Conservation (phyloP, 2,888 invertebrate genomes). For the Nyleta sp. region DNA sequence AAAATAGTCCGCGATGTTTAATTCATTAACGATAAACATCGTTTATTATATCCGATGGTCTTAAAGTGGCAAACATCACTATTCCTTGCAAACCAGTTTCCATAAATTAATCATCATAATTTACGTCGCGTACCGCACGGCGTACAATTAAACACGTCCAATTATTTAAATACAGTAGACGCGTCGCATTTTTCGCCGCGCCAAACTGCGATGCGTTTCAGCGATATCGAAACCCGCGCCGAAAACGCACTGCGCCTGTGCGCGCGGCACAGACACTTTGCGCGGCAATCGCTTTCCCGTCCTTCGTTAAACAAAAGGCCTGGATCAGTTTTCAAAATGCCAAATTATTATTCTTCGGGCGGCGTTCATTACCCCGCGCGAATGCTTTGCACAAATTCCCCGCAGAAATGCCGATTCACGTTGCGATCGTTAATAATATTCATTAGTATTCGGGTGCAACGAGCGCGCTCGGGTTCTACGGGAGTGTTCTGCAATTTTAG, state of each 20-base stretch:
- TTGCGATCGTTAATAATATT: constrained; percentile 64
- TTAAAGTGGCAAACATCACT: constrained; percentile 33
- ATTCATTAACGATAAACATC: constrained; percentile 46
- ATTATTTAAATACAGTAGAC: constrained; percentile 44
- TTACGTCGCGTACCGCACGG: constrained; percentile 12
- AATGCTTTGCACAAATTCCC: constrained; percentile 43
- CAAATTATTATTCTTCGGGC: constrained; percentile 39
- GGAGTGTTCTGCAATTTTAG: constrained; percentile 54
- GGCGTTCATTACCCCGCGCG: constrained; percentile 31
- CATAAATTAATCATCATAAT: constrained; percentile 52
- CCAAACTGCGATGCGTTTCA: constrained; percentile 21
- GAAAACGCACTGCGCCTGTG: too few species aligned
- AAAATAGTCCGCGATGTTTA: constrained; percentile 40
- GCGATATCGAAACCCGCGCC: neutral
- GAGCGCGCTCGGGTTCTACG: constrained; percentile 37
- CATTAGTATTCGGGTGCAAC: constrained; percentile 67
- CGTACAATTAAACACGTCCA: constrained; percentile 32
- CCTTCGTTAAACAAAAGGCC: constrained; percentile 32
- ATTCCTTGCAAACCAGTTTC: constrained; percentile 41
- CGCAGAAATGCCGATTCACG: constrained; percentile 55
- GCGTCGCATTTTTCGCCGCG: constrained; percentile 18
- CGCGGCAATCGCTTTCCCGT: neutral
- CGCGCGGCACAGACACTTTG: too few species aligned
- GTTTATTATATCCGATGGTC: constrained; percentile 28
- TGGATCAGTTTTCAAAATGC: constrained; percentile 39